Evolutionary conservation across 2,797 vertebrate genomes (phyloP).

Genomic region (Luscinia luscinia): DNA sequence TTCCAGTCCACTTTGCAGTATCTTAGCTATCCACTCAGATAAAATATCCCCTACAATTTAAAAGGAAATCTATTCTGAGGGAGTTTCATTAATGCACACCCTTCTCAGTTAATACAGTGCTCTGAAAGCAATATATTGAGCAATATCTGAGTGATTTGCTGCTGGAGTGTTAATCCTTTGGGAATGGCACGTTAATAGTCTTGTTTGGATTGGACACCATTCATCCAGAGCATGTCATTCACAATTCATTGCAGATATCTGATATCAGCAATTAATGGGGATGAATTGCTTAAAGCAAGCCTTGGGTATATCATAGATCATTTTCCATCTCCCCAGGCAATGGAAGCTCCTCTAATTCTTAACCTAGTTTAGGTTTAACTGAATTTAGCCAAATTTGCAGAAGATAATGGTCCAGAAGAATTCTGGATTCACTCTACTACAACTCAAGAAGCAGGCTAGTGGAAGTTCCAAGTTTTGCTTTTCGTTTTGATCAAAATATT

Average conservation of each 20-base stretch:
- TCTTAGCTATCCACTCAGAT: background rate
- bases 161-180: background rate
- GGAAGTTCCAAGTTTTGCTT: background rate
- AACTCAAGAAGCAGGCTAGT: background rate
- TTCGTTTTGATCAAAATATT: background rate
- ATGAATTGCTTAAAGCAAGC: background rate
- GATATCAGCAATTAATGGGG: background rate
- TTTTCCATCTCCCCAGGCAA: background rate
- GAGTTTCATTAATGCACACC: background rate
- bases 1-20: background rate
- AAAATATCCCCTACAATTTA: background rate
- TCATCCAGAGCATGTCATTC: background rate
- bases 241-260: background rate
- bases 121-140: constrained; percentile 6
- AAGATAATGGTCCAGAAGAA: background rate
- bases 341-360: background rate
- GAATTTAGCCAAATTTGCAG: background rate
- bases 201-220: constrained; percentile 10
- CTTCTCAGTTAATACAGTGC: background rate
- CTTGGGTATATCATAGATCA: background rate
- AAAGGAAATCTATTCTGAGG: constrained; percentile 1
- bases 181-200: background rate
- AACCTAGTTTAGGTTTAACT: background rate
- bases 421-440: background rate
- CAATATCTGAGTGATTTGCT: background rate